A percentile compares a stretch with the other conserved stretches of the same genome.
phyloP scores from a whole-genome alignment of 1,140 invertebrate genomes.

The Drosophila equinoxialis region DNA sequence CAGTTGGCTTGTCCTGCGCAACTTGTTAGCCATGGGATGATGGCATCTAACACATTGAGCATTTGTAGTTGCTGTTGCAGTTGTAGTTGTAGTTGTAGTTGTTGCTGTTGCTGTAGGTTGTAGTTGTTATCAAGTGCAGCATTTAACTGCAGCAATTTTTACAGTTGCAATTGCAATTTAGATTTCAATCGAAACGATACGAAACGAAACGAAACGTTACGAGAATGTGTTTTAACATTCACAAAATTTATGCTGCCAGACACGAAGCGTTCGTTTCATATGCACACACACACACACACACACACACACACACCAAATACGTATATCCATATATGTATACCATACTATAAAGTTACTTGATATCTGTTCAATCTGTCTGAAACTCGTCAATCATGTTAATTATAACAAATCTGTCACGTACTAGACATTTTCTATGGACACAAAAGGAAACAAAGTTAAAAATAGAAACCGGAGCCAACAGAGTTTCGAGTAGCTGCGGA shows the following conservation, averaged over 20 bases:
- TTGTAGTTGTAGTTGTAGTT: slow-evolving; percentile 21
- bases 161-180: slow-evolving; percentile 74
- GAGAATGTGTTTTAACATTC: slow-evolving; percentile 53
- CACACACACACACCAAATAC: background rate
- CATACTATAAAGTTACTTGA: slow-evolving; percentile 6
- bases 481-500: slow-evolving; percentile 4
- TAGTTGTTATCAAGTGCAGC: slow-evolving; percentile 70
- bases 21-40: slow-evolving; percentile 62
- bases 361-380: slow-evolving; percentile 28
- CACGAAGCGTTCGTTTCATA: slow-evolving; percentile 10
- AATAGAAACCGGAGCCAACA: slow-evolving; percentile 19
- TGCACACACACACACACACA: slow-evolving; percentile 4
- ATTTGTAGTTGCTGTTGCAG: slow-evolving; percentile 49
- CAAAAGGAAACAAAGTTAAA: slow-evolving; percentile 22
- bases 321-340: background rate
- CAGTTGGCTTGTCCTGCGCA: slow-evolving; percentile 37
- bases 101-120: background rate
- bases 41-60: slow-evolving; percentile 64
- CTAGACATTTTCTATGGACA: slow-evolving; percentile 50
- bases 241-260: slow-evolving; percentile 59
- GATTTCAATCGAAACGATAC: slow-evolving; percentile 68
- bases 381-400: slow-evolving; percentile 75
- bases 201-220: slow-evolving; percentile 37
- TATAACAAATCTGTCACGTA: slow-evolving; percentile 76
- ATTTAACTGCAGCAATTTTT: slow-evolving; percentile 75